Percentiles rank a stretch among this genome's conserved stretches.
These are phyloP conservation scores for Dallia pectoralis DNA, from an alignment of 2,797 vertebrate genomes.

Conservation along the genomic window DNA sequence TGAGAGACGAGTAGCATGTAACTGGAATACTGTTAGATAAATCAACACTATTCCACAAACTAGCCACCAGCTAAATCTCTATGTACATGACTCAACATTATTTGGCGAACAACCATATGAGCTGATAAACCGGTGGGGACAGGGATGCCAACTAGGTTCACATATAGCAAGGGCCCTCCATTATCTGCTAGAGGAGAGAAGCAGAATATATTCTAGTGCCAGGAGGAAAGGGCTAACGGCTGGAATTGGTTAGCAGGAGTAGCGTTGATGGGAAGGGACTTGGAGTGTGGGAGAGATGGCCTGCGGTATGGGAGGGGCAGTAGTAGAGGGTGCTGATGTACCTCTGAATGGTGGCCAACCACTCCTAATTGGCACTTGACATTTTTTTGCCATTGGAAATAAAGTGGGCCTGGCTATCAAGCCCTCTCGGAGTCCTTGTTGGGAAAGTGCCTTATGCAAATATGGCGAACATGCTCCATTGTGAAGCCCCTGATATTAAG, in stretches of 20 bases:
- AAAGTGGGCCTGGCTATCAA: slow-evolving; percentile 79
- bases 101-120: slow-evolving; percentile 48
- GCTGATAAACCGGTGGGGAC: slow-evolving; percentile 57
- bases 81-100: neutral
- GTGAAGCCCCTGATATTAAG: slow-evolving; percentile 78
- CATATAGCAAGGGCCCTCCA: slow-evolving; percentile 61
- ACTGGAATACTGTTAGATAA: too few species aligned
- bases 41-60: too few species aligned
- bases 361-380: slow-evolving; percentile 85
- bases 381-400: slow-evolving; percentile 78
- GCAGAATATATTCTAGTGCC: slow-evolving; percentile 71
- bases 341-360: slow-evolving; percentile 78
- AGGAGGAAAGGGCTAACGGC: slow-evolving; percentile 54
- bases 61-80: too few species aligned
- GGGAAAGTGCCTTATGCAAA: slow-evolving; percentile 85
- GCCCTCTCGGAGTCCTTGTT: slow-evolving; percentile 76
- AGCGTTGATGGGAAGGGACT: slow-evolving; percentile 47
- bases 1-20: too few species aligned
- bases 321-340: slow-evolving; percentile 70
- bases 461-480: slow-evolving; percentile 75
- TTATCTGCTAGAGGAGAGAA: slow-evolving; percentile 55
- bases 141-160: slow-evolving; percentile 52
- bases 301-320: slow-evolving; percentile 62
- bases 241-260: slow-evolving; percentile 57
- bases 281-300: slow-evolving; percentile 74